Base-by-base conservation (phyloP, 2,797 vertebrate genomes). In the Setipinna tenuifilis region DNA sequence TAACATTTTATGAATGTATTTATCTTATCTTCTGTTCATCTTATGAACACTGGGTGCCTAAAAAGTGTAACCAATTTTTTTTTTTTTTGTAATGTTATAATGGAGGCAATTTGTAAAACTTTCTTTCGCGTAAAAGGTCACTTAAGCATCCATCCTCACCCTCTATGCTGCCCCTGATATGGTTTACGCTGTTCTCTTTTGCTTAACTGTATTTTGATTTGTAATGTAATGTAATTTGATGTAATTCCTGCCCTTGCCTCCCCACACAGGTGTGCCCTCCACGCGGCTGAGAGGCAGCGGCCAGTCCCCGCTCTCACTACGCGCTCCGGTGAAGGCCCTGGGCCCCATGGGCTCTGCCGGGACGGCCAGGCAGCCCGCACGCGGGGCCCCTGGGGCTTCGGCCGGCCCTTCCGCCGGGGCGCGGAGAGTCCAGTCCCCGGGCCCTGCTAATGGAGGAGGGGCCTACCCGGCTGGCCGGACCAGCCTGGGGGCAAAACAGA, bases 281-380 rank as follows among this genome's bases (percentile, higher is more conserved):
- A 93, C 93, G 88, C 96, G 97, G 81, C 89, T 97, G 88, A 95
- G 96, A 83, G 92, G 93, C 88, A 95, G 88, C 0, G 95, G 94
- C n/a, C 97, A 97, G 90, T 94, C 95, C 41, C 94, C 96, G 9
- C 91, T 97, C 10, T 93, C 95, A 0, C 89, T 94, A 59, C 93
- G 97, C 3, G 93, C 95, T 81, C 95, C 97, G 0, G 91, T 97
- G 28, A 98, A 98, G 91, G 96, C 95, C 0, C 92, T 96, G 48
- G 50, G 93, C 5, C 96, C 95, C 2, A 89, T 93, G 78, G 92
- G 88, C 89, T 92, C 96, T 12, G 94, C 97, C 90, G 86, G 95
- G 25, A 87, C 93, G 0, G 85, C 92, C 59, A 91, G 95, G 87
- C 97, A 96, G 92, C 89, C 94, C 0, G 90, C 93, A 2, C 97